Percentiles rank a stretch among this genome's conserved stretches.
Evolutionary conservation across 2,888 invertebrate genomes (phyloP).

Genomic region (Odontocerum albicorne): DNA sequence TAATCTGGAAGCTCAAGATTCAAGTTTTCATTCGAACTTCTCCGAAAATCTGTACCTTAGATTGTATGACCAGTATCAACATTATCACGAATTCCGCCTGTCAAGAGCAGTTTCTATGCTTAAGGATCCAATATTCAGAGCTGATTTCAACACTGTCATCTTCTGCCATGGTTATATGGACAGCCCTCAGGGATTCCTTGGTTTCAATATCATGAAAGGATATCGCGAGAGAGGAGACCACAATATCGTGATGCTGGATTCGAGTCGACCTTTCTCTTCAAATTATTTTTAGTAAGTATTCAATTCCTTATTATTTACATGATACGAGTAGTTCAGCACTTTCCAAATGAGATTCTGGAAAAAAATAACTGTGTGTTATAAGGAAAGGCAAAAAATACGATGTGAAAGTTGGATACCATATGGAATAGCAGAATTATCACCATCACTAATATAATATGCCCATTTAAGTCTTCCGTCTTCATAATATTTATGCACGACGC

Average conservation of each 20-base stretch:
- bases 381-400: no score
- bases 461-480: no score
- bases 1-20: slow-evolving; percentile 16
- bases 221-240: slow-evolving; percentile 23
- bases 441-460: no score
- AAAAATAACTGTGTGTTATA: no score
- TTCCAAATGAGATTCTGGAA: no score
- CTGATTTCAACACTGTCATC: slow-evolving; percentile 26
- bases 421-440: no score
- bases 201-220: slow-evolving; percentile 6
- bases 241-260: slow-evolving; percentile 27
- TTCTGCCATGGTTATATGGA: slow-evolving; percentile 25
- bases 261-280: not conserved
- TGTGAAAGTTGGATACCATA: no score
- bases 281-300: not conserved
- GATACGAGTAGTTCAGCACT: no score
- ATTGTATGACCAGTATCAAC: no score
- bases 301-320: not conserved
- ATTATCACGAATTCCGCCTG: slow-evolving; percentile 23
- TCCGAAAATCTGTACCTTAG: slow-evolving; percentile 16
- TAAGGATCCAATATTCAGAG: slow-evolving; percentile 17
- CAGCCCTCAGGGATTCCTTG: slow-evolving; percentile 1
- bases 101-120: slow-evolving; percentile 15
- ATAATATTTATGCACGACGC: no score
- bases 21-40: slow-evolving; percentile 10